Percentiles rank a stretch among this genome's conserved stretches.
Evolutionary conservation across 2,113 vertebrate species (phyloP).

Genomic region (Urocynchramus pylzowi): DNA sequence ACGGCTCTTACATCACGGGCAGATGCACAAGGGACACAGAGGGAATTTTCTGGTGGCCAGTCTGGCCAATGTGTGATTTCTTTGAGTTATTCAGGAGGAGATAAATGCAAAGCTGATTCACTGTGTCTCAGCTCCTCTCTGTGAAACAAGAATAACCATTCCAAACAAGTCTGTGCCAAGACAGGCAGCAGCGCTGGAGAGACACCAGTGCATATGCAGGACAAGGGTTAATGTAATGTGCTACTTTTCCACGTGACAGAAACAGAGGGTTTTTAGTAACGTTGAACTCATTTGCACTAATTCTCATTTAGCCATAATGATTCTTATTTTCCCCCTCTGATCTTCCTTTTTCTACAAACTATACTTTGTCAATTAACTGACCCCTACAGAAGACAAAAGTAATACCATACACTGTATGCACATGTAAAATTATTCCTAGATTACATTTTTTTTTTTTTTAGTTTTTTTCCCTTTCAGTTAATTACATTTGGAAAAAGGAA

Average conservation of each 20-base stretch:
- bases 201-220: background rate
- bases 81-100: background rate
- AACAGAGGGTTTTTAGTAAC: background rate
- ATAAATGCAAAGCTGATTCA: background rate
- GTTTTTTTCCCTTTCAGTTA: background rate
- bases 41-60: background rate
- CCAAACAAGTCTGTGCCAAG: background rate
- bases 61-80: background rate
- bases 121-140: background rate
- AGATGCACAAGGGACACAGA: background rate
- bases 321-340: background rate
- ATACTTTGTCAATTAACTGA: background rate
- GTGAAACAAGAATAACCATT: background rate
- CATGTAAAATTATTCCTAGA: background rate
- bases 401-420: background rate
- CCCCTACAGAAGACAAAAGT: background rate
- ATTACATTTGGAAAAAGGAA: background rate
- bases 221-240: background rate
- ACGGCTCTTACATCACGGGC: fast-evolving
- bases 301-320: background rate
- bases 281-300: background rate
- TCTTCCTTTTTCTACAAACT: background rate
- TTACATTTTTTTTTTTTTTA: background rate
- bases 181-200: fast-evolving
- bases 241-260: background rate